Evolutionary conservation across 1,140 invertebrate genomes (phyloP), one percentile per base, ranked within the genome.

Genomic region (Aphaenogaster rudis): DNA sequence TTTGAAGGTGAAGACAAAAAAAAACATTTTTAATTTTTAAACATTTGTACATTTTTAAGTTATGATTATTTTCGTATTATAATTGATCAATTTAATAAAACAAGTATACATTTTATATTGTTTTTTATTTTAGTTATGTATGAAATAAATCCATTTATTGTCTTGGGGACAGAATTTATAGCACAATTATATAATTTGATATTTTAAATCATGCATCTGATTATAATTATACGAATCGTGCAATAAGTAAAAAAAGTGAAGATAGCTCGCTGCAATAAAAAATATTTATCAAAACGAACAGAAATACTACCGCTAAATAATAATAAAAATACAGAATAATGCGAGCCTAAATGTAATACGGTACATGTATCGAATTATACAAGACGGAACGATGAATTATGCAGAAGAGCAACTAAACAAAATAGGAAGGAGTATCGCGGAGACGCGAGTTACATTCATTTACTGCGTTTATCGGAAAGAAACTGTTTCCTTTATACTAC

Each of bases 391-490:
- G n/a, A 81, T 81, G 78, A 81, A 81, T 81, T 81, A 81, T 81
- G 50, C 50, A 69, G 21, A 69, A 79, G 15, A 63, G 76, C 42
- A 36, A 15, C 21, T 28, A 54, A 74, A 63, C n/a, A 28, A 39
- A 39, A n/a, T 54, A 52, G 63, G 63, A 69, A 79, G 61, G 13
- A 36, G 42, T 11, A 48, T 36, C 17, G n/a, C 48, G 13, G 21
- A 81, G 36, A 81, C 63, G 78, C 78, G 48, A 54, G 64, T 81
- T 42, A 81, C 78, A 81, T 81, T 81, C 13, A 5, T 69, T 81
- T 28, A 1, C n/a, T 3, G 17, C 42, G 61, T 48, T 64, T 63
- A 45, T 2, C 28, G 36, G n/a, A 71, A 42, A 79, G 45, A 81
- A 80, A 67, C 13, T 17, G 4, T 7, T 69, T 67, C 36, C 33